Conservation (phyloP, 53 echinoderm and acorn worm species). For the Paracentrotus lividus region DNA sequence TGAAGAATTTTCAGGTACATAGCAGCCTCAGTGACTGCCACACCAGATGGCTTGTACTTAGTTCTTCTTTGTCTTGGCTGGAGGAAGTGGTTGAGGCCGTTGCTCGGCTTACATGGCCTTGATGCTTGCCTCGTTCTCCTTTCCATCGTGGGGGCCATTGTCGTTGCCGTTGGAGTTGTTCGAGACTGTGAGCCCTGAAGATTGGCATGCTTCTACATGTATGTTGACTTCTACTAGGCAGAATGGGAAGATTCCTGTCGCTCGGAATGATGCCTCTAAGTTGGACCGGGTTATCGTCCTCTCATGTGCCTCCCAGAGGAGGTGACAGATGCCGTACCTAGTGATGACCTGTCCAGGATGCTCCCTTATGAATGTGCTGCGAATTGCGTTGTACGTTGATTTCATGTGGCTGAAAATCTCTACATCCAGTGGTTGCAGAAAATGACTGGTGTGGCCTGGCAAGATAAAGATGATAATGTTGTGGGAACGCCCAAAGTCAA, state of each 20-base stretch:
- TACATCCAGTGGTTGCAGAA: slow-evolving; percentile 56
- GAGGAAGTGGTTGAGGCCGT: too few relatives aligned
- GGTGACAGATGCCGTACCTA: background rate
- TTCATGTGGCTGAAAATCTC: background rate
- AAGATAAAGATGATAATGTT: too few relatives aligned
- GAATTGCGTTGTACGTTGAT: background rate
- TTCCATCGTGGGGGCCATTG: too few relatives aligned
- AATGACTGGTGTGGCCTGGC: slow-evolving; percentile 32
- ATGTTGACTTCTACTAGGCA: background rate
- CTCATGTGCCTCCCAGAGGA: background rate
- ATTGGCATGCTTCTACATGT: too few relatives aligned
- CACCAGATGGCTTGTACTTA: too few relatives aligned
- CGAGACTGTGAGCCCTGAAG: too few relatives aligned
- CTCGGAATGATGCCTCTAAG: slow-evolving; percentile 41
- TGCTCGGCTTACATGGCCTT: too few relatives aligned
- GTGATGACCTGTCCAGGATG: background rate
- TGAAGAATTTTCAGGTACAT: too few relatives aligned
- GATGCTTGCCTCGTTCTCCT: too few relatives aligned
- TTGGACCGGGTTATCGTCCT: slow-evolving; percentile 15
- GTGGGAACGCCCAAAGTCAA: background rate
- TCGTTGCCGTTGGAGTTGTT: too few relatives aligned
- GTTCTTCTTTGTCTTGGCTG: too few relatives aligned
- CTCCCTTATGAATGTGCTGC: background rate
- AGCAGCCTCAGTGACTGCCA: too few relatives aligned
- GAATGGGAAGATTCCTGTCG: slow-evolving; percentile 58